These are phyloP conservation scores for Calyptommatus sinebrachiatus DNA, from an alignment of 2,113 vertebrate species.

Conservation along the genomic window DNA sequence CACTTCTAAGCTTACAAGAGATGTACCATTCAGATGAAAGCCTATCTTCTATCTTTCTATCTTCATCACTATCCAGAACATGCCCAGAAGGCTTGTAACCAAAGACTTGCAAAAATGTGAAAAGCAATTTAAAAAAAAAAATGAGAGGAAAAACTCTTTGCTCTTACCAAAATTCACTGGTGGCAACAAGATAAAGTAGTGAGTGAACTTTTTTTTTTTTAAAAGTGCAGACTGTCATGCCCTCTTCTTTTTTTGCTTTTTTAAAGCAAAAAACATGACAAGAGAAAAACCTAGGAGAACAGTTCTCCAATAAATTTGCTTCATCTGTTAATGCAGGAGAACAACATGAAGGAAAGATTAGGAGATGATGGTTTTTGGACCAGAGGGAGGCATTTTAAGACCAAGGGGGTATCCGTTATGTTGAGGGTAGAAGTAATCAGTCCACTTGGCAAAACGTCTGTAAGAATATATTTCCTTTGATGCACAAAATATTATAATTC, in stretches of 20 bases:
- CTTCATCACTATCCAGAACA: slow-evolving; percentile 27
- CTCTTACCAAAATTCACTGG: background rate
- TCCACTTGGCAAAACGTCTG: too few species aligned
- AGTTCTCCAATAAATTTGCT: background rate
- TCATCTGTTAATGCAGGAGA: background rate
- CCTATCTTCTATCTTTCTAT: too few species aligned
- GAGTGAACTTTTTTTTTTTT: background rate
- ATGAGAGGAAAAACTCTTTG: background rate
- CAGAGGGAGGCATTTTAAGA: background rate
- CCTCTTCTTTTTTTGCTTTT: background rate
- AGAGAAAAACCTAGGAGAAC: background rate
- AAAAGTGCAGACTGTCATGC: background rate
- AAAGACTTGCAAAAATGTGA: background rate
- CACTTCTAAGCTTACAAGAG: background rate
- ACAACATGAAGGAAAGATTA: background rate
- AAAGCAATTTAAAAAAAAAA: background rate
- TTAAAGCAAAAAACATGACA: background rate
- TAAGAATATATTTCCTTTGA: too few species aligned
- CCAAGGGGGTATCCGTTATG: too few species aligned
- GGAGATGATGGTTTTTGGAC: background rate
- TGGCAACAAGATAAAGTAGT: background rate
- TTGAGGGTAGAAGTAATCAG: too few species aligned
- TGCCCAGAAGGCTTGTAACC: slow-evolving; percentile 22
- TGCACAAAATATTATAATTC: too few species aligned
- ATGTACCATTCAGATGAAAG: background rate